Conservation (phyloP, 2,888 invertebrate genomes). For the Pristionchus entomophagus region DNA sequence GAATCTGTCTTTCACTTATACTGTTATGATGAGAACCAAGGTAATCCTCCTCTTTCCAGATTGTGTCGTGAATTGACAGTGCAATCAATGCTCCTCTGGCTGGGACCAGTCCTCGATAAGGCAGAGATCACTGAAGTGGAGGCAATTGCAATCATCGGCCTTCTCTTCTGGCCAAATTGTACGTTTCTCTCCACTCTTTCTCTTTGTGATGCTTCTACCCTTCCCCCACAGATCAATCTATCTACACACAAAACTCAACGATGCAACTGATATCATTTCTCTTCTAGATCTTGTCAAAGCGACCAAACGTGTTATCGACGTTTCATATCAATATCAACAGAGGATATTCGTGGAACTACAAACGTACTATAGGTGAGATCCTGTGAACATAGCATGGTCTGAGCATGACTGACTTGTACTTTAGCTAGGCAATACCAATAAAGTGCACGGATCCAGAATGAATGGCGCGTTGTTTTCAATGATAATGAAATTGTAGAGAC, state of each 20-base stretch:
- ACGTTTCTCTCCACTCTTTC: not conserved
- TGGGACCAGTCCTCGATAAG: conserved; percentile 19
- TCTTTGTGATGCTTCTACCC: not conserved
- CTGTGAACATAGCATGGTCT: not conserved
- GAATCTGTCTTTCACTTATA: too few relatives aligned
- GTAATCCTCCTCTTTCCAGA: not conserved
- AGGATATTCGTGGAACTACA: conserved; percentile 17
- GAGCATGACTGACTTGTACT: not conserved
- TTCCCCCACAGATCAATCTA: not conserved
- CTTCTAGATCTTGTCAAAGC: conserved; percentile 10
- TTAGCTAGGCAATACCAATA: too few relatives aligned
- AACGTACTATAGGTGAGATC: conserved; percentile 30
- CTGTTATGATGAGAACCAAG: too few relatives aligned
- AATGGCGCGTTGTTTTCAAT: not conserved
- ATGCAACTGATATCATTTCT: too few relatives aligned
- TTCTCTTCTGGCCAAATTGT: conserved; percentile 38
- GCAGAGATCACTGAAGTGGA: conserved; percentile 43
- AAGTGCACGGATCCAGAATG: too few relatives aligned
- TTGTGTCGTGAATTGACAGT: not conserved
- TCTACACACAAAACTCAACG: not conserved
- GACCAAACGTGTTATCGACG: not conserved
- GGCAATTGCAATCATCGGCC: conserved; percentile 4
- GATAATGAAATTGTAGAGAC: not conserved
- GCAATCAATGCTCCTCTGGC: not conserved
- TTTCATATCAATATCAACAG: not conserved